phyloP scores from a whole-genome alignment of 2,888 invertebrate genomes.

The Helleia helle region DNA sequence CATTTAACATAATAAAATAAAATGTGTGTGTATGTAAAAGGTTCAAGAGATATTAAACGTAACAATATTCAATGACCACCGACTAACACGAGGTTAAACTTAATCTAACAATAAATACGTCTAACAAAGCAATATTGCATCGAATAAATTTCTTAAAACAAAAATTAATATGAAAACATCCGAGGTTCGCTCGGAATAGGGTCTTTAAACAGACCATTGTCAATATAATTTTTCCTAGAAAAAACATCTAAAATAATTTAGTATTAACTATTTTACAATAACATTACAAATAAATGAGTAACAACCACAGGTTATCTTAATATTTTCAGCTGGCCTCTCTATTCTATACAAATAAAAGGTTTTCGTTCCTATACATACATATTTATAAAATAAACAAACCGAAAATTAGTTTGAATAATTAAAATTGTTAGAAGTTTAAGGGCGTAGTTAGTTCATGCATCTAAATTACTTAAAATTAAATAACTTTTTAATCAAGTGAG shows the following conservation, averaged over 20 bases:
- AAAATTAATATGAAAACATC: conserved; percentile 10
- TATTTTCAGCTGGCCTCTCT: conserved; percentile 1
- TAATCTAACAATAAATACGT: conserved; percentile 13
- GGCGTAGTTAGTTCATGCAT: no score
- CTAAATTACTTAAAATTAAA: no score
- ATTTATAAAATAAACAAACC: no score
- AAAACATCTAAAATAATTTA: conserved; percentile 48
- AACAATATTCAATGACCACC: no score
- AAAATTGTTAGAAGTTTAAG: no score
- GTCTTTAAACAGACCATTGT: conserved; percentile 60
- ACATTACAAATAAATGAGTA: conserved; percentile 20
- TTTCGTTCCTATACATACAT: no score
- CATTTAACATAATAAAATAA: no score
- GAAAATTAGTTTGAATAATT: no score
- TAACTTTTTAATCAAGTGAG: no score
- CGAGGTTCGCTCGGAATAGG: conserved; percentile 23
- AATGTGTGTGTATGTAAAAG: no score
- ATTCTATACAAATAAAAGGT: no score
- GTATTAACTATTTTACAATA: conserved; percentile 34
- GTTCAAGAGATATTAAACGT: no score
- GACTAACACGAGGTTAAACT: conserved; percentile 9
- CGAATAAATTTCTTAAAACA: conserved; percentile 5
- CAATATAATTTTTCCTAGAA: conserved; percentile 45
- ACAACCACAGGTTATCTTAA: conserved; percentile 3
- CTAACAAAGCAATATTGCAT: conserved; percentile 9